Base-by-base conservation (phyloP, 2,888 invertebrate genomes). In the Criorhina ranunculi region DNA sequence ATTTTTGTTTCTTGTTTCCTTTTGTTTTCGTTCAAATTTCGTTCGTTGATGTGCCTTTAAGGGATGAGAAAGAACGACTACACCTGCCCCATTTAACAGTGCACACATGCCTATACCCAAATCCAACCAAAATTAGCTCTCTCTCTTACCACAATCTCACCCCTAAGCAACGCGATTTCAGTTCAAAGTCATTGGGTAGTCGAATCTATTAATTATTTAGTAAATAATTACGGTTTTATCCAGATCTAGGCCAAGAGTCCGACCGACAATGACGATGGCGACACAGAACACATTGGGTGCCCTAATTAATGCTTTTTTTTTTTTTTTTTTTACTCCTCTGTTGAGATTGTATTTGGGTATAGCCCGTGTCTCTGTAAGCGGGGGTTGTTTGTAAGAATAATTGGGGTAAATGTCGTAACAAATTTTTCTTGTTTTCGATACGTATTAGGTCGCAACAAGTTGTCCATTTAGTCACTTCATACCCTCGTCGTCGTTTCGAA, bases 181-280 rank as follows among this genome's bases (percentile, higher is more conserved):
- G 72, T 67, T 73, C 72, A 67, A 78, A 78, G 49, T 44, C 62
- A 15, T 72, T 73, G 55, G 67, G 15, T 62, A 42, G 62, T 64
- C 37, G 35, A 40, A 15, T 44, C 67, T 64, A 79, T 83, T 83
- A 83, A 83, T 83, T 79, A 83, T 79, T 83, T 75, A 83, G 67
- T 69, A 72, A 57, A 79, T 57, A 69, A 79, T 24, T 24, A 3
- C 24, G 1, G 69, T 83, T 62, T 79, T 79, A 57, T 57, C 73
- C 72, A 77, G 51, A 66, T 82, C 53, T 60, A 33, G 64, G 12
- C 24, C 62, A 62, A 29, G 51, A 31, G 55, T 44, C 46, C 46
- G 5, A 24, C 24, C n/a, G n/a, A n/a, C n/a, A n/a, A n/a, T n/a
- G 7, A 11, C 29, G 6, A 49, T 29, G 46, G 37, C 64, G 77